Conservation (phyloP, 2,113 vertebrate genomes). For the Arvicanthis niloticus region DNA sequence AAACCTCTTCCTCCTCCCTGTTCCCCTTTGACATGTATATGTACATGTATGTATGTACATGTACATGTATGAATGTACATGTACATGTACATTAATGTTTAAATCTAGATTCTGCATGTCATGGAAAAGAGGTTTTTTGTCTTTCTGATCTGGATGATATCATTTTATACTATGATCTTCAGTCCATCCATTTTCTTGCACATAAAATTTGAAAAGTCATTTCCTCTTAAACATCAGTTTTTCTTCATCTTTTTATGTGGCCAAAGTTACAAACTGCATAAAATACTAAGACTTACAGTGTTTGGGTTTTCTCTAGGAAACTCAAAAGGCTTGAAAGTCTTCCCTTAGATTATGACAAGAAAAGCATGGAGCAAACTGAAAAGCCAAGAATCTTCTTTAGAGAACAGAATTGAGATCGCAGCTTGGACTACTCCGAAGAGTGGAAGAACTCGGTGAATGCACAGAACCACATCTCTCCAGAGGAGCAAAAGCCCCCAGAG, state of each 20-base stretch:
- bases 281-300: background rate
- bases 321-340: background rate
- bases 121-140: background rate
- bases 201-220: background rate
- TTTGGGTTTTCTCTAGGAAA: no score
- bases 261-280: background rate
- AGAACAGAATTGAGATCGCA: background rate
- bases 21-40: background rate
- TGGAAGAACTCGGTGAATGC: background rate
- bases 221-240: background rate
- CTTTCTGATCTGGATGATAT: background rate
- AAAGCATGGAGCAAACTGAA: background rate
- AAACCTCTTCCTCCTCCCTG: background rate
- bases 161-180: background rate
- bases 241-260: background rate
- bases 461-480: background rate
- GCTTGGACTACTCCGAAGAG: background rate
- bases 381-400: background rate
- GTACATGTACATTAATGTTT: background rate
- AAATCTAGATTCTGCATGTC: background rate
- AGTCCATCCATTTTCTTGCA: background rate
- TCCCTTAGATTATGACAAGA: background rate
- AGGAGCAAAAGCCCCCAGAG: background rate
- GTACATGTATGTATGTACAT: no score
- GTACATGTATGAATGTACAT: no score